A percentile compares a stretch with the other conserved stretches of the same genome.
Conservation (phyloP, 2,797 vertebrate species). For the Sebastes steindachneri region DNA sequence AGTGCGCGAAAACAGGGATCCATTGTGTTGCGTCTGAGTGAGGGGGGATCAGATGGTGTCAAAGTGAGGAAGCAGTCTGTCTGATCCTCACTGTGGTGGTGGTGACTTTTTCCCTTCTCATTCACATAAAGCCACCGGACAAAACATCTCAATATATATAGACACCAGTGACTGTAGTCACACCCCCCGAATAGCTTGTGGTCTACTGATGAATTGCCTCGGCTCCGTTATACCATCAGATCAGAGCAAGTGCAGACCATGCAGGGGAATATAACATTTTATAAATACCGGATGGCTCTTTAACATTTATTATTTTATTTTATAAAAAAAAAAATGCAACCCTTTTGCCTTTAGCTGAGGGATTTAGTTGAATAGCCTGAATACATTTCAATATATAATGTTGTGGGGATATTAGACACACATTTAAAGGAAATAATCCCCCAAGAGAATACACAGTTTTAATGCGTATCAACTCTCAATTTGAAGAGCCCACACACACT, state of each 20-base stretch:
- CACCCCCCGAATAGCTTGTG: constrained; percentile 76
- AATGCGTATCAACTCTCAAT: constrained; percentile 1
- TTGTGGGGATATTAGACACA: not conserved
- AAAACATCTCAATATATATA: constrained; percentile 89
- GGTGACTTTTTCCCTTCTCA: constrained; percentile 66
- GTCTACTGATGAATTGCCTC: constrained; percentile 61
- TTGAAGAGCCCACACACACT: not conserved
- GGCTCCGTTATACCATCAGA: constrained; percentile 38
- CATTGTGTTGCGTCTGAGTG: constrained; percentile 75
- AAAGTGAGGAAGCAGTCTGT: constrained; percentile 42
- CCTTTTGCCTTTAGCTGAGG: not conserved
- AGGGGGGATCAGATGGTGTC: not conserved
- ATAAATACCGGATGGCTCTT: too few relatives aligned
- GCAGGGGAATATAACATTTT: not conserved
- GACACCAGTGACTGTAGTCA: constrained; percentile 79
- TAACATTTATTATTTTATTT: not conserved
- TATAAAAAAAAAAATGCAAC: not conserved
- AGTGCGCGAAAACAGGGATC: constrained; percentile 78
- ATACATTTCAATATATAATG: not conserved
- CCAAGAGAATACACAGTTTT: not conserved
- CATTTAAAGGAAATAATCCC: not conserved
- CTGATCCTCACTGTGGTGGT: constrained; percentile 12
- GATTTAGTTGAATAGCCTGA: not conserved
- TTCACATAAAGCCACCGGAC: constrained; percentile 70
- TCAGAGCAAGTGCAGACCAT: not conserved